These are phyloP conservation scores for roundworm (Caenorhabditis elegans) DNA, from an alignment of 1,140 invertebrate species.

Conservation along the genomic window DNA sequence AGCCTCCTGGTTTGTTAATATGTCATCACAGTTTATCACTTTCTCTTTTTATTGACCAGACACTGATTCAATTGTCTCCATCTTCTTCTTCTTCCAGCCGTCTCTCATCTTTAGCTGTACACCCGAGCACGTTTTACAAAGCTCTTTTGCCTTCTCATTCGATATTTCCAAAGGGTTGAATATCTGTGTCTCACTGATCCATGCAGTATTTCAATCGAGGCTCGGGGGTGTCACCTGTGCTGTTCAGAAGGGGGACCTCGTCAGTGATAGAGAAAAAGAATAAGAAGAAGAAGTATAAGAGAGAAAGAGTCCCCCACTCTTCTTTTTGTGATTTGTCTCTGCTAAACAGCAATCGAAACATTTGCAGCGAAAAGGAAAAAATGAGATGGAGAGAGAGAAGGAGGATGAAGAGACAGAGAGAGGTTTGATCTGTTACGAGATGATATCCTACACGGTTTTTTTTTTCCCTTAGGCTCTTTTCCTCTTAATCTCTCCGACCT, in stretches of 20 bases:
- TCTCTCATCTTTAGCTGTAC: conserved; percentile 15
- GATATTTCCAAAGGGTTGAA: neutral
- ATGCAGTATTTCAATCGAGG: neutral
- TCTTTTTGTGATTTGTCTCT: neutral
- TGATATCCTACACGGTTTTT: conserved; percentile 11
- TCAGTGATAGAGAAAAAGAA: neutral
- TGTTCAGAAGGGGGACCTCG: conserved; percentile 13
- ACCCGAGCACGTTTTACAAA: conserved; percentile 20
- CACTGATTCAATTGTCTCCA: neutral
- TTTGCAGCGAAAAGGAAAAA: neutral
- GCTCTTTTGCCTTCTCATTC: neutral
- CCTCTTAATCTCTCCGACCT: neutral
- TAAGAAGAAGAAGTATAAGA: neutral
- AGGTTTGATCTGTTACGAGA: conserved; percentile 16
- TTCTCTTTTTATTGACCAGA: conserved; percentile 25
- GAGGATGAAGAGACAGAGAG: neutral
- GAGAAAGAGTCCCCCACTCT: conserved; percentile 16
- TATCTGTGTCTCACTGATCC: conserved; percentile 1
- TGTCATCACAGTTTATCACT: neutral
- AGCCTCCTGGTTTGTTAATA: neutral
- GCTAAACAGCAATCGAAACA: neutral
- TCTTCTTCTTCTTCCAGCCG: neutral
- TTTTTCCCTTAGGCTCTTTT: neutral
- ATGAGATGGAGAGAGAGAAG: neutral
- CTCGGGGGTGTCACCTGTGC: conserved; percentile 26